Conservation (phyloP, 92 coral and sea anemone genomes). For the Scolanthus callimorphus region DNA sequence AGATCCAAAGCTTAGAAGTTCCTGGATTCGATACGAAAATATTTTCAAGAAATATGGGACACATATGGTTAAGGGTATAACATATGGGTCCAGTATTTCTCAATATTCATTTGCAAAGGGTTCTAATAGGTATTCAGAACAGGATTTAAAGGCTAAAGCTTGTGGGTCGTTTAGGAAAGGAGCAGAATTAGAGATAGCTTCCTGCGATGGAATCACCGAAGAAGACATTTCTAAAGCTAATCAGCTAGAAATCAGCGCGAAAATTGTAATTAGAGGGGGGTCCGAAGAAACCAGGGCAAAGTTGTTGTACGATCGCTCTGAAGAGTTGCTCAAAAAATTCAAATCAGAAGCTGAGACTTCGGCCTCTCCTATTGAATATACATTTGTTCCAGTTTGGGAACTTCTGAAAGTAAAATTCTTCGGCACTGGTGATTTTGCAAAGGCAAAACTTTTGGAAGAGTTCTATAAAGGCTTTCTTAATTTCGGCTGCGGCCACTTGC, state of each 20-base stretch:
- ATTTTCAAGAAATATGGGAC: constrained; percentile 53
- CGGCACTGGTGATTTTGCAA: constrained; percentile 17
- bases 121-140: constrained; percentile 4
- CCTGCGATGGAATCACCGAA: no score
- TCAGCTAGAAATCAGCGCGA: constrained; percentile 22
- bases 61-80: constrained; percentile 39
- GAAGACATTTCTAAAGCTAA: constrained; percentile 22
- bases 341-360: constrained; percentile 21
- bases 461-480: constrained; percentile 45
- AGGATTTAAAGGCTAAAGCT: constrained; percentile 55
- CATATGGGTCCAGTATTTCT: constrained; percentile 51
- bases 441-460: constrained; percentile 39
- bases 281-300: constrained; percentile 33
- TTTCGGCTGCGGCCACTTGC: constrained; percentile 25
- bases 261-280: constrained; percentile 40
- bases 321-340: constrained; percentile 15
- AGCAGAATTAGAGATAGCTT: no score
- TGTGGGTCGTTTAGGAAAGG: constrained; percentile 48
- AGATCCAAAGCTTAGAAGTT: constrained; percentile 13
- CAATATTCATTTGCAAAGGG: constrained; percentile 50
- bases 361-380: constrained; percentile 22
- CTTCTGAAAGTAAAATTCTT: constrained; percentile 15
- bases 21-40: constrained; percentile 36
- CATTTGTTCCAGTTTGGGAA: constrained; percentile 31
- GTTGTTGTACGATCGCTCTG: constrained; percentile 10